Conservation (phyloP, 1,140 invertebrate genomes). For the Scaptomyza montana region DNA sequence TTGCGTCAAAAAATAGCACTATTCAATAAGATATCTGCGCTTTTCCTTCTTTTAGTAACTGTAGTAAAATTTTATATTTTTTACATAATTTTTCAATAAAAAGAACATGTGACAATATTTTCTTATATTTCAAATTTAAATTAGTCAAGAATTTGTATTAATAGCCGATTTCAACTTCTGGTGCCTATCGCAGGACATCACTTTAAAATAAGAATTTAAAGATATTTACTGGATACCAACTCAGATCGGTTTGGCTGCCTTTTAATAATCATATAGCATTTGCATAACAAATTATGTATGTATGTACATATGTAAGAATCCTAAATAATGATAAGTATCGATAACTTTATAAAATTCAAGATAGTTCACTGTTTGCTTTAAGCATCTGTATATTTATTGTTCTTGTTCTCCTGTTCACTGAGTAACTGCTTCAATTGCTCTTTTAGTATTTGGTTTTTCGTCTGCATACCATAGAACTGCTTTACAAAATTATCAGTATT, state of each 20-base stretch:
- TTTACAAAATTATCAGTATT: constrained; percentile 59
- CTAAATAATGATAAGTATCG: not conserved
- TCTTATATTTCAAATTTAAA: no score
- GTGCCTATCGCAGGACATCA: no score
- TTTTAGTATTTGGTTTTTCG: constrained; percentile 65
- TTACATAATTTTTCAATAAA: no score
- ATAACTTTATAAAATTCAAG: no score
- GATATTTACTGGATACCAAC: no score
- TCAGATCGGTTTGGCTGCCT: no score
- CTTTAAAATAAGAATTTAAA: no score
- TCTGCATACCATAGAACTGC: constrained; percentile 58
- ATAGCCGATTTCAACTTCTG: no score
- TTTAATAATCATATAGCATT: not conserved
- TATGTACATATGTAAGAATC: not conserved
- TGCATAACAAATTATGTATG: no score
- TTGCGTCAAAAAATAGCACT: not conserved
- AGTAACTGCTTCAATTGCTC: constrained; percentile 42
- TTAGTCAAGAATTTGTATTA: no score
- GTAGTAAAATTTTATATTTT: not conserved
- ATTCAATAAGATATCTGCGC: no score
- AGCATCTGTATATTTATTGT: not conserved
- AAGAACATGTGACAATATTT: no score
- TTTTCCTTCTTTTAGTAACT: not conserved
- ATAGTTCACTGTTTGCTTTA: constrained; percentile 8
- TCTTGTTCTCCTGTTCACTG: not conserved